Base-by-base conservation (phyloP, 1,140 invertebrate genomes). In the Papilio aristodemus region DNA sequence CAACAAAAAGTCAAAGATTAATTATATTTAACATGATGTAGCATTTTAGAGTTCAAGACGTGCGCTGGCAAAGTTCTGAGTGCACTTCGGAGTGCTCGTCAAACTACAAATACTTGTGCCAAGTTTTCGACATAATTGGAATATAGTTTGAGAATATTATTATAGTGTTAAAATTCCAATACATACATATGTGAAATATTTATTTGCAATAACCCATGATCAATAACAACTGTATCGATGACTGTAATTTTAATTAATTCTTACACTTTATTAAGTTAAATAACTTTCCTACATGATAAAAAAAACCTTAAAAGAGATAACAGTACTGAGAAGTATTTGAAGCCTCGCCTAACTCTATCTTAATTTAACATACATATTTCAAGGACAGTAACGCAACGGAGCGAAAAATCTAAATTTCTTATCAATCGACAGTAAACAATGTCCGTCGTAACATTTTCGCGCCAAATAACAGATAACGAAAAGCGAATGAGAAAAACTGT, bases 401-500 rank as follows among this genome's bases (percentile, higher is more conserved):
- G 19, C 46, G 19, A 54, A 54, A 54, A 58, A 58, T 17, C 57
- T 58, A 58, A 32, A 36, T 58, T 58, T 38, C 59, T 62, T 62
- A 62, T 62, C 59, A 62, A 62, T 62, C 32, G 58, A 60, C 58
- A 60, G 11, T 58, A 58, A 58, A 58, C 27, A 58, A 36, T 62
- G 59, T 62, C 32, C 10, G 59, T 36, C 17, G 59, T 62, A 62
- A 62, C 36, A 62, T 62, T 62, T 62, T 62, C 59, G 59, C 59
- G 59, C 59, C 59, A 62, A 37, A 36, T 38, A 19, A 62, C 59
- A 62, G 59, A 62, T 62, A 62, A 62, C 59, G 32, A 62, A 62
- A 62, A 19, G 36, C 59, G 17, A 60, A 60, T 36, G 58, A 60
- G 58, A 60, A 60, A 37, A 60, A 14, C 57, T 60, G 36, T 19